Base-by-base conservation (phyloP, 2,797 vertebrate species). In the Arrhamphus sclerolepis region DNA sequence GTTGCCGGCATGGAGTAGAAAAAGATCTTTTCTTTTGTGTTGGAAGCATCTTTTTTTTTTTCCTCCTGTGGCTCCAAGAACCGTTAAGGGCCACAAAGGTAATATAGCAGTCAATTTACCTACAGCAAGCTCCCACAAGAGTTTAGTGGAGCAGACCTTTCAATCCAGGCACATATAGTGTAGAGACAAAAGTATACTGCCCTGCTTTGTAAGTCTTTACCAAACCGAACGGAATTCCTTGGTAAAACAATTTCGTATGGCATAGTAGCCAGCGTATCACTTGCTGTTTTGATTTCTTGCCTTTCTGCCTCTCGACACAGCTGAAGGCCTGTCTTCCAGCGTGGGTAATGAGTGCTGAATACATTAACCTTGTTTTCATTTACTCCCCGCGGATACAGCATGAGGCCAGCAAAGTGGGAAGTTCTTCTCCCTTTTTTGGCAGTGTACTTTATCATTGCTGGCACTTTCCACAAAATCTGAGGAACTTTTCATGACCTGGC, bases 351-450 rank as follows among this genome's bases (percentile, higher is more conserved):
- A 87, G 85, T 89, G 86, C 77, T n/a, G 87, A 89, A 91, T 90
- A 85, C 87, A 91, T 92, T 91, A 91, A 92, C 90, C 91, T 91
- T 90, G 90, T 92, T 92, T 92, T 91, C 90, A 90, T 91, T 91
- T 88, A 88, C 89, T 91, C 89, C 91, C 89, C 18, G 72, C 82
- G 88, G 90, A 89, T 84, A 56, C 66, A 70, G 73, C 85, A 76
- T 56, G 59, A 72, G 61, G 70, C 70, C 69, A 63, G 80, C 56
- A 76, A n/a, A 63, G 62, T 80, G 60, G 72, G 60, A 80, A 83
- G 81, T 86, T 82, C 60, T 62, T 80, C 64, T 75, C 72, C 44
- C 61, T 26, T 73, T 75, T 78, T 77, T 78, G 65, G 74, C 75
- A 71, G 52, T 2, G 4, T 31, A 72, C 78, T 87, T 87, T 72